These are phyloP conservation scores for Metalampra italica DNA, from an alignment of 2,888 invertebrate genomes.

Conservation along the genomic window DNA sequence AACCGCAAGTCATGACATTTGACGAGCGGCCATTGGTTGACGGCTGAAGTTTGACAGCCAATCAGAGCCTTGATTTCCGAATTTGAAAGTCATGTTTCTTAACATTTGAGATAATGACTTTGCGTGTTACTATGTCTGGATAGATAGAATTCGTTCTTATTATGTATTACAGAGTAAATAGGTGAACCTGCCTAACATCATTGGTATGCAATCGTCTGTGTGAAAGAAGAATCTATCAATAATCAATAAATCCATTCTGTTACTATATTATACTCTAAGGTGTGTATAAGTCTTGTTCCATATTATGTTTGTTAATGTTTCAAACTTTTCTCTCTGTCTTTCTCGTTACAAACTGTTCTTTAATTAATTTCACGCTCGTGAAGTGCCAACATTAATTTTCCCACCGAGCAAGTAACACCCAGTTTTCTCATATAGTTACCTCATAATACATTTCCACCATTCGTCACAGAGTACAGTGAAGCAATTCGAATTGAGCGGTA, in stretches of 20 bases:
- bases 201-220: not conserved
- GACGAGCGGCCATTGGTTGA: constrained; percentile 73
- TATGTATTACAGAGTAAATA: constrained; percentile 15
- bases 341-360: no score
- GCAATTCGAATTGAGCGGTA: constrained; percentile 31
- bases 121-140: constrained; percentile 22
- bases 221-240: no score
- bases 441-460: constrained; percentile 8
- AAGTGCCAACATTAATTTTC: no score
- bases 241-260: no score
- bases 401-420: not conserved
- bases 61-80: constrained; percentile 61
- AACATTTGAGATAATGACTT: constrained; percentile 67
- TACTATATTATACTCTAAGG: no score
- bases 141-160: constrained; percentile 9
- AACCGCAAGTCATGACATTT: constrained; percentile 69
- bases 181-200: not conserved
- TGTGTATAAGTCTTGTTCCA: no score
- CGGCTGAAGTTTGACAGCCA: constrained; percentile 71
- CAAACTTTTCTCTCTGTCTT: no score
- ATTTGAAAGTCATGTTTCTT: constrained; percentile 72
- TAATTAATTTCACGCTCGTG: no score
- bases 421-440: constrained; percentile 8
- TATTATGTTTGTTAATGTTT: no score
- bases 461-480: constrained; percentile 14